Conservation (phyloP, 1,140 invertebrate genomes). For the Drosophila sp. region DNA sequence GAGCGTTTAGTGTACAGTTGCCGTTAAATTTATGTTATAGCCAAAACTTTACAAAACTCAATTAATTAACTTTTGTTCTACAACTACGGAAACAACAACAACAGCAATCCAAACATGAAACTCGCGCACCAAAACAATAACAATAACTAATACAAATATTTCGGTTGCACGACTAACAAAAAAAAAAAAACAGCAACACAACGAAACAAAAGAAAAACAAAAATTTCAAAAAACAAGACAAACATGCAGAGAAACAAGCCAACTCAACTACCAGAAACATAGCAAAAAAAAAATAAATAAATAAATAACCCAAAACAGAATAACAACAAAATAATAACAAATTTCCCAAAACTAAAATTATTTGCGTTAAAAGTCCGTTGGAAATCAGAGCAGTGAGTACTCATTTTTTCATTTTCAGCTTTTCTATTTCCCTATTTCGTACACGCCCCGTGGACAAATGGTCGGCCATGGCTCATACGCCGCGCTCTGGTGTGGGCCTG, state of each 20-base stretch:
- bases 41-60: slow-evolving; percentile 75
- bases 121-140: slow-evolving; percentile 40
- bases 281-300: background rate
- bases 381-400: slow-evolving; percentile 57
- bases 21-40: slow-evolving; percentile 78
- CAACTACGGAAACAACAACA: slow-evolving; percentile 30
- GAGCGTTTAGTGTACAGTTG: slow-evolving; percentile 40
- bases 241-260: slow-evolving; percentile 35
- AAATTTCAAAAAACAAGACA: slow-evolving; percentile 47
- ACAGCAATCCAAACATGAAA: slow-evolving; percentile 49
- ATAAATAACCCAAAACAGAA: background rate
- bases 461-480: slow-evolving; percentile 68
- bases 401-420: slow-evolving; percentile 20
- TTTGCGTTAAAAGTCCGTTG: slow-evolving; percentile 56
- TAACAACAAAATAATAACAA: slow-evolving; percentile 34
- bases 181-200: slow-evolving; percentile 23
- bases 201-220: slow-evolving; percentile 60
- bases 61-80: slow-evolving; percentile 78
- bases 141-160: slow-evolving; percentile 37
- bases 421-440: background rate
- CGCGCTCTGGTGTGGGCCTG: slow-evolving; percentile 31
- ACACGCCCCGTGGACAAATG: slow-evolving; percentile 66
- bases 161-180: slow-evolving; percentile 23
- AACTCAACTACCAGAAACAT: slow-evolving; percentile 14
- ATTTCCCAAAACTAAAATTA: slow-evolving; percentile 62